A percentile compares a stretch with the other conserved stretches of the same genome.
phyloP scores from a whole-genome alignment of 2,113 vertebrate genomes.

The Pantherophis guttatus region DNA sequence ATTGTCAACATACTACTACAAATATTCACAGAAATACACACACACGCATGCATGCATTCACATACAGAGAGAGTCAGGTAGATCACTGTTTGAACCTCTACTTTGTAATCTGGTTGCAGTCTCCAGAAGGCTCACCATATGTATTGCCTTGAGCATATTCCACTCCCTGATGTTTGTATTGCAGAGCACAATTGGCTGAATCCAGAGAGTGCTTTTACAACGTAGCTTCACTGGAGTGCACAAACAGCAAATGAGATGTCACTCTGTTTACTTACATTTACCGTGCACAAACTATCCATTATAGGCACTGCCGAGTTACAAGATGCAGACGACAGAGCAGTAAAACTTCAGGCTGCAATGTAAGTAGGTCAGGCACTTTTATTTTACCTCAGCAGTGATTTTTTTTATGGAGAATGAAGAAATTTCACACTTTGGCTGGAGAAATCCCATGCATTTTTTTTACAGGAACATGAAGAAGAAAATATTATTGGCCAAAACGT shows the following conservation, averaged over 20 bases:
- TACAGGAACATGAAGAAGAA: background rate
- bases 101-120: accelerated
- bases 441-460: constrained; percentile 44
- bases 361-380: constrained; percentile 60
- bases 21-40: background rate
- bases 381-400: constrained; percentile 60
- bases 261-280: constrained; percentile 56
- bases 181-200: background rate
- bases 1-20: background rate
- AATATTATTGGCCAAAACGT: constrained; percentile 4
- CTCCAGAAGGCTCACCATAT: background rate
- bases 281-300: constrained; percentile 56
- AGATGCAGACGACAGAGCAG: constrained; percentile 51
- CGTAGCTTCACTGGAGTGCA: background rate
- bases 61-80: background rate
- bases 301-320: constrained; percentile 46
- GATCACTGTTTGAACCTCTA: background rate
- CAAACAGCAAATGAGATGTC: constrained; percentile 53
- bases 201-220: accelerated
- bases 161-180: background rate
- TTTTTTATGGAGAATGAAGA: constrained; percentile 49
- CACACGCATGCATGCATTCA: background rate
- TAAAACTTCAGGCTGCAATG: constrained; percentile 23
- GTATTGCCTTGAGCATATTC: accelerated
- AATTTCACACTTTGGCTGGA: constrained; percentile 50